Percentiles rank a stretch among this genome's conserved stretches.
phyloP scores from a whole-genome alignment of 1,140 invertebrate genomes.

The Semibalanus balanoides region DNA sequence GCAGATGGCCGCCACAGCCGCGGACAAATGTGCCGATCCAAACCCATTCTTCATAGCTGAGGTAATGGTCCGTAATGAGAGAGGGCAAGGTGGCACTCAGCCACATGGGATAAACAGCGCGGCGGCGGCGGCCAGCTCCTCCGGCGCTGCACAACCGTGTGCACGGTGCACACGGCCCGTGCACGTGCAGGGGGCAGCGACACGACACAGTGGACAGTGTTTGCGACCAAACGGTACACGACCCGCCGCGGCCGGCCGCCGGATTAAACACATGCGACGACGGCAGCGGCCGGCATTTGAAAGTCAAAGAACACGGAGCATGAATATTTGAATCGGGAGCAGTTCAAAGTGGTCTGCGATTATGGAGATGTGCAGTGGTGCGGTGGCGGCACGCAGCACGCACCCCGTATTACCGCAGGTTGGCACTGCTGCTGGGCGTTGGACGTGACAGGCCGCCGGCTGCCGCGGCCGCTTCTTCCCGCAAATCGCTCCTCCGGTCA shows the following conservation, averaged over 20 bases:
- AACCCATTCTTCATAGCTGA: background rate
- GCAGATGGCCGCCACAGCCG: background rate
- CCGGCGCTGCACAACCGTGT: background rate
- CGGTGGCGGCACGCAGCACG: too few relatives aligned
- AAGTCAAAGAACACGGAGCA: background rate
- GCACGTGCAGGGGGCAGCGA: background rate
- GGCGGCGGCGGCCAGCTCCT: too few relatives aligned
- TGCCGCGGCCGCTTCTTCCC: too few relatives aligned
- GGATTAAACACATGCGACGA: background rate
- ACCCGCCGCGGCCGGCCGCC: too few relatives aligned
- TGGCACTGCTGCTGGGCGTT: background rate
- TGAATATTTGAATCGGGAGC: slow-evolving; percentile 2
- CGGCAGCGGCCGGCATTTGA: background rate
- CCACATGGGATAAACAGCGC: background rate
- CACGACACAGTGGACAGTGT: background rate
- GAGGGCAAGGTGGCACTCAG: background rate
- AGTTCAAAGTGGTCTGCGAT: background rate
- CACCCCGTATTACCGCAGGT: background rate
- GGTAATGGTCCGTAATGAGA: background rate
- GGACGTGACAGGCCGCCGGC: too few relatives aligned
- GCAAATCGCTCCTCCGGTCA: too few relatives aligned
- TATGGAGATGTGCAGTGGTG: background rate
- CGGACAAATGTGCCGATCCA: background rate
- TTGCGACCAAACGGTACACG: background rate
- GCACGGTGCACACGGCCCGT: background rate